Percentiles rank a stretch among this genome's conserved stretches.
phyloP scores from a whole-genome alignment of 1,140 invertebrate species.

The Diorhabda elongata region DNA sequence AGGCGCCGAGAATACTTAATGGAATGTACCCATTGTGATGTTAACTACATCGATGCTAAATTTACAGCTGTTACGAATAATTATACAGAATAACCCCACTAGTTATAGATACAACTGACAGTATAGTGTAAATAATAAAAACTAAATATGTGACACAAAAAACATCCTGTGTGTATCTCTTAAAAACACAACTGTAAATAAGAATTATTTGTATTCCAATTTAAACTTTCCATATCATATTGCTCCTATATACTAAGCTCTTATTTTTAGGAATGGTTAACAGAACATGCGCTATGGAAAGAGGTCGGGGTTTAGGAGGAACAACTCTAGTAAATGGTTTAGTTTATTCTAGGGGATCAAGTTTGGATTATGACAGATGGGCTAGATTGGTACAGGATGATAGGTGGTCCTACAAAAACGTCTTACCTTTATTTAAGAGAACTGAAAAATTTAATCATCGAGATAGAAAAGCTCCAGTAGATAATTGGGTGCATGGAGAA shows the following conservation, averaged over 20 bases:
- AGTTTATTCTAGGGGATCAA: slow-evolving; percentile 62
- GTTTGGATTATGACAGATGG: slow-evolving; percentile 64
- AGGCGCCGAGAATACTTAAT: too few relatives aligned
- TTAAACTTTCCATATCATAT: neutral
- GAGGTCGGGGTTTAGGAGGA: slow-evolving; percentile 54
- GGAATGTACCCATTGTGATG: too few relatives aligned
- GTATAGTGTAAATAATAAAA: too few relatives aligned
- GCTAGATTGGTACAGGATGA: slow-evolving; percentile 56
- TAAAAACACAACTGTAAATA: too few relatives aligned
- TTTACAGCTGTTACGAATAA: too few relatives aligned
- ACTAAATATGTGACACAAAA: too few relatives aligned
- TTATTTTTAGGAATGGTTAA: slow-evolving; percentile 39
- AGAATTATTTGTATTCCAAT: neutral
- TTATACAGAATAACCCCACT: too few relatives aligned
- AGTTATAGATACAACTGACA: too few relatives aligned
- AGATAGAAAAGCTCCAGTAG: slow-evolving; percentile 45
- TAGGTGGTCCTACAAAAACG: slow-evolving; percentile 65
- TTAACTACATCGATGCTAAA: too few relatives aligned
- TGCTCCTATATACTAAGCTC: neutral
- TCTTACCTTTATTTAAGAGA: slow-evolving; percentile 59
- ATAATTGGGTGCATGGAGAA: slow-evolving; percentile 12
- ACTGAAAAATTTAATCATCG: slow-evolving; percentile 25
- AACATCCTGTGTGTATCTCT: too few relatives aligned
- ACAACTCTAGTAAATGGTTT: slow-evolving; percentile 60
- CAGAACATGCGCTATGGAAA: slow-evolving; percentile 40